These are phyloP conservation scores for Gymnorhina tibicen DNA, from an alignment of 2,113 vertebrate species.

Conservation along the genomic window DNA sequence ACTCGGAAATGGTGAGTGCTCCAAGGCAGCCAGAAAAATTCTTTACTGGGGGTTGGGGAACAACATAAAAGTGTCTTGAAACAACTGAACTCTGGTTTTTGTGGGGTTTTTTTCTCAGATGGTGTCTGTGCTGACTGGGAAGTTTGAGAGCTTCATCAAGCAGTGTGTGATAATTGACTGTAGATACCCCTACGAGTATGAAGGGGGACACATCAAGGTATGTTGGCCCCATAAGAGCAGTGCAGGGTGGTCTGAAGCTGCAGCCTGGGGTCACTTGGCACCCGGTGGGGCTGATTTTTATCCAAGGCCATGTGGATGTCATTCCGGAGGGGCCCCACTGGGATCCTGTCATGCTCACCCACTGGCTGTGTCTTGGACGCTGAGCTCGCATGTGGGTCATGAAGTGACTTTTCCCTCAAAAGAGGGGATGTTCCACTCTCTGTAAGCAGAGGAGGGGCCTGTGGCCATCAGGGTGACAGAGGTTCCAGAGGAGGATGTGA, in stretches of 20 bases:
- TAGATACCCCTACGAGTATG: slow-evolving; percentile 93
- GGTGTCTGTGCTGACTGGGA: slow-evolving; percentile 80
- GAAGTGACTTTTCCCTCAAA: neutral
- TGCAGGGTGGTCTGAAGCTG: neutral
- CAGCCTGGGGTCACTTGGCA: neutral
- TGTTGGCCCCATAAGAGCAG: fast-evolving
- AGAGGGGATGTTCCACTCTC: neutral
- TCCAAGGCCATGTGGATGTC: fast-evolving
- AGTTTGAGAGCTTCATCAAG: slow-evolving; percentile 81
- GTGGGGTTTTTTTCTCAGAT: slow-evolving; percentile 70
- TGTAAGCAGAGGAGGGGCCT: neutral
- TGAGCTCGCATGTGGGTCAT: neutral
- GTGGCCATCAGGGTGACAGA: neutral
- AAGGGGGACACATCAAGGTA: slow-evolving; percentile 96
- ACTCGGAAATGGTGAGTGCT: slow-evolving; percentile 84
- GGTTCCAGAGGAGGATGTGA: neutral
- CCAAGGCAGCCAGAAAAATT: neutral
- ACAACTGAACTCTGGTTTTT: neutral
- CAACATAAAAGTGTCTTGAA: neutral
- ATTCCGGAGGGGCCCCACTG: neutral
- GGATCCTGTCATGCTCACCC: fast-evolving
- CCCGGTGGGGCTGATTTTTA: fast-evolving
- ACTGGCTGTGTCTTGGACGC: fast-evolving
- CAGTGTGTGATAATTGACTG: slow-evolving; percentile 89
- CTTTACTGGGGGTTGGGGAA: fast-evolving